Evolutionary conservation across 2,888 invertebrate genomes (phyloP).

Genomic region (Agrotis puta): DNA sequence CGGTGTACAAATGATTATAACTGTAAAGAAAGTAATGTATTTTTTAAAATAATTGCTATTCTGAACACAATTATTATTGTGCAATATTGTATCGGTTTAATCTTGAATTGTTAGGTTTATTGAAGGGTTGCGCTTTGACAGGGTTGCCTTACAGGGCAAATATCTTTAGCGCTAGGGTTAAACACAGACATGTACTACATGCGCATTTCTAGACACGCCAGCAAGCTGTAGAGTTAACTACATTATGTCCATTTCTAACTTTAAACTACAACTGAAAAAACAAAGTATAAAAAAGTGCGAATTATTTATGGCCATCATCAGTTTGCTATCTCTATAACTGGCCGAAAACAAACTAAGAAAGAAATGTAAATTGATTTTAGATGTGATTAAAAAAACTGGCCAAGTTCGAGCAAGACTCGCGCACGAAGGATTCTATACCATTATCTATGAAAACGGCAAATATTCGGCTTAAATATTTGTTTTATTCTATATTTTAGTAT

Average conservation of each 20-base stretch:
- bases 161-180: neutral
- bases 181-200: neutral
- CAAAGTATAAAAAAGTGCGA: too few relatives aligned
- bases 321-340: too few relatives aligned
- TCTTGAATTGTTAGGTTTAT: constrained; percentile 16
- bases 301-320: too few relatives aligned
- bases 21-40: neutral
- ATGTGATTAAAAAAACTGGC: neutral
- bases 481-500: too few relatives aligned
- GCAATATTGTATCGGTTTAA: constrained; percentile 21
- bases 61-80: constrained; percentile 6
- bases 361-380: neutral
- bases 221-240: too few relatives aligned
- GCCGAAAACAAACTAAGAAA: too few relatives aligned
- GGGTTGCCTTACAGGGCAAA: constrained; percentile 4
- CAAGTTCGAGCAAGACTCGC: too few relatives aligned
- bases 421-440: too few relatives aligned
- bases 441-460: too few relatives aligned
- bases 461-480: too few relatives aligned
- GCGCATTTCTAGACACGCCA: neutral
- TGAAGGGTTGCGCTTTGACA: constrained; percentile 1
- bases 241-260: too few relatives aligned
- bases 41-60: constrained; percentile 3
- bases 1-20: neutral
- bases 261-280: too few relatives aligned